Conservation (phyloP, 2,113 vertebrate species). For the Leucoraja erinaceus region DNA sequence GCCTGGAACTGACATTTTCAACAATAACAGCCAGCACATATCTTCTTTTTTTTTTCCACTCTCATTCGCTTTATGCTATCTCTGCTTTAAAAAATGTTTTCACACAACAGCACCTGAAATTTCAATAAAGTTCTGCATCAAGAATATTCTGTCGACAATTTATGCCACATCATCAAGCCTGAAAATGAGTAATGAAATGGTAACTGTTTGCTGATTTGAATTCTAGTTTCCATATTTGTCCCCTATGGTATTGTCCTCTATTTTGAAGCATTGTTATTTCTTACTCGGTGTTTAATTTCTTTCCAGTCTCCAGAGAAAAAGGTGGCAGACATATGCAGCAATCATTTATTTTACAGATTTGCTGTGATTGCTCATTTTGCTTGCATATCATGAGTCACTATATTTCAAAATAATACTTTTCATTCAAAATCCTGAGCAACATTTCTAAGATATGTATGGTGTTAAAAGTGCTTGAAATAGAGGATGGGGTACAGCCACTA, state of each 20-base stretch:
- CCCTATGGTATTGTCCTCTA: background rate
- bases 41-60: slow-evolving; percentile 45
- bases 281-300: slow-evolving; percentile 1
- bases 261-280: background rate
- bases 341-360: background rate
- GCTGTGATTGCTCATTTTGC: background rate
- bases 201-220: background rate
- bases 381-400: background rate
- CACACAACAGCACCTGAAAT: slow-evolving; percentile 57
- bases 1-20: slow-evolving; percentile 68
- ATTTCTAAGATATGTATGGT: background rate
- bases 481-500: background rate
- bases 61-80: slow-evolving; percentile 54
- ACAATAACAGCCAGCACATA: slow-evolving; percentile 68
- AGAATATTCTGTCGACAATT: slow-evolving; percentile 26
- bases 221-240: background rate
- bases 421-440: background rate
- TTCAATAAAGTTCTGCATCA: slow-evolving; percentile 51
- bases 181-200: background rate
- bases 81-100: slow-evolving; percentile 50
- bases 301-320: background rate
- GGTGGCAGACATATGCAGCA: background rate
- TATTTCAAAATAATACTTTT: background rate
- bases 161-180: slow-evolving; percentile 1
- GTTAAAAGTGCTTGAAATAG: background rate